Evolutionary conservation across 2,797 vertebrate species (phyloP).

Genomic region (Pampus argenteus): DNA sequence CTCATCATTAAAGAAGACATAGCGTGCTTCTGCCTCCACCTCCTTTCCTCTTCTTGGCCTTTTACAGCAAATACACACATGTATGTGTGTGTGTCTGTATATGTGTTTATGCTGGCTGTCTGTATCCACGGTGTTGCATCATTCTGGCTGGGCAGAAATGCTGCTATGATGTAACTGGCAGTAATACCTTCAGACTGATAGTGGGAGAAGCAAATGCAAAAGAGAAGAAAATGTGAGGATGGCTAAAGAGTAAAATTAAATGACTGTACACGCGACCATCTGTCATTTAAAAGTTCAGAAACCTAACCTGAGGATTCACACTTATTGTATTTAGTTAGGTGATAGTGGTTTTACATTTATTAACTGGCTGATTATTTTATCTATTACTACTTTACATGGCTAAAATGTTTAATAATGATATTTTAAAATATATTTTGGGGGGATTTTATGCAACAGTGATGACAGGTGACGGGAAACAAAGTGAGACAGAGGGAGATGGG

Average conservation of each 20-base stretch:
- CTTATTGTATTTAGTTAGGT: not conserved
- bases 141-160: slow-evolving; percentile 65
- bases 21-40: not conserved
- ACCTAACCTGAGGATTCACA: not conserved
- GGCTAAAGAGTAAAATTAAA: not conserved
- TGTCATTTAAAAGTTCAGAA: not conserved
- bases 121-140: slow-evolving; percentile 73
- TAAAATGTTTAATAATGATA: too few relatives aligned
- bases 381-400: too few relatives aligned
- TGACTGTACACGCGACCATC: not conserved
- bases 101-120: slow-evolving; percentile 16
- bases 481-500: too few relatives aligned
- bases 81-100: slow-evolving; percentile 21
- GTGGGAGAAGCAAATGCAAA: slow-evolving; percentile 21
- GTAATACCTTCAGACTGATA: slow-evolving; percentile 74
- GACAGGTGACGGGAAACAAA: too few relatives aligned
- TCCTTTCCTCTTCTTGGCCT: not conserved
- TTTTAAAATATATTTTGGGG: too few relatives aligned
- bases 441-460: too few relatives aligned
- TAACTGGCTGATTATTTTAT: not conserved
- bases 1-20: slow-evolving; percentile 4
- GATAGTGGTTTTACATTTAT: not conserved
- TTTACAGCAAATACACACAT: too few relatives aligned
- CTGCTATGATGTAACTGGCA: slow-evolving; percentile 82
- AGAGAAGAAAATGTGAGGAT: not conserved